Evolutionary conservation across 30 jellyfish, hydroid and myxozoan species (phyloP), one percentile per base, ranked within the genome.

Genomic region (Chironex yamaguchii): DNA sequence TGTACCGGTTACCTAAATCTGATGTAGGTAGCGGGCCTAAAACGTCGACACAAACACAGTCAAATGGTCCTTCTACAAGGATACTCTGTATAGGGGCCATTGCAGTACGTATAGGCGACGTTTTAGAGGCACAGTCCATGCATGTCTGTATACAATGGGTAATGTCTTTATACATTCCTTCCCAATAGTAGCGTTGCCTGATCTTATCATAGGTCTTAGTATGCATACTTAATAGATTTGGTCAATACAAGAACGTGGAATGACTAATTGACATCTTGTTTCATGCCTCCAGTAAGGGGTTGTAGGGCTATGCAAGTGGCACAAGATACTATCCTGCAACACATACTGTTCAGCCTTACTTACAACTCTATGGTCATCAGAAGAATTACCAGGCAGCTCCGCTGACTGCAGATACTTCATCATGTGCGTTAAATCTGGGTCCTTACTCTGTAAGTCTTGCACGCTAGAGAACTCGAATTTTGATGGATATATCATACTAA

Each of bases 11-110:
- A 23, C 86, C 87, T 49, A 50, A 29, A 52, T 33, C 79, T 17
- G 96, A 42, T 2, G 82, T 70, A 1, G 89, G 96, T 27, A 87
- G 78, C 21, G 94, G 88, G 30, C 96, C 96, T 67, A 80, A 34
- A 20, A 81, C 85, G 42, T 87, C 83, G 3, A 42, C 66, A 51
- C 84, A 62, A 48, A 68, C 74, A 29, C 83, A 82, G 53, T 78
- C 92, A 30, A 77, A 87, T 9, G 93, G 85, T 54, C 89, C 88
- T 52, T 79, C 94, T 34, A 79, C 88, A 4, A 93, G 89, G 12
- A 79, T 65, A 28, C 84, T 62, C 26, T 76, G 89, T 81, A 78
- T 51, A 52, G 94, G 96, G 21, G 84, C 92, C 0, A 69, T 74
- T 1, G 79, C 54, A 14, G 62, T 67, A 75, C 88, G 85, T 26